Percentiles rank a stretch among this genome's conserved stretches.
Conservation (phyloP, 2,113 vertebrate genomes). For the Etia nguti region DNA sequence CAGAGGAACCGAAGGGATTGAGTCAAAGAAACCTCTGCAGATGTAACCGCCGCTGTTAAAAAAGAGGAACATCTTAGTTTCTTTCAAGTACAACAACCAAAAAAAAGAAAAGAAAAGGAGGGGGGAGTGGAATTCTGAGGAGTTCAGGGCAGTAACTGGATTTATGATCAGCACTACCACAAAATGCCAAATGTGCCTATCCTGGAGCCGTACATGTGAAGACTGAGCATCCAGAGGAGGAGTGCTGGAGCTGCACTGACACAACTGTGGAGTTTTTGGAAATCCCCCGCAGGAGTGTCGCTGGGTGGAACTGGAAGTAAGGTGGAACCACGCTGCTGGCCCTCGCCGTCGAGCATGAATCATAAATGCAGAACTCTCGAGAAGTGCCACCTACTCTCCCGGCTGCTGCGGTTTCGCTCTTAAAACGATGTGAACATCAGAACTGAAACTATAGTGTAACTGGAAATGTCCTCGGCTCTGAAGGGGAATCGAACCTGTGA, state of each 20-base stretch:
- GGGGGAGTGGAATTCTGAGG: neutral
- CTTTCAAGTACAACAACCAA: neutral
- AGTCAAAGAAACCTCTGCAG: neutral
- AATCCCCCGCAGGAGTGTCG: slow-evolving; percentile 7
- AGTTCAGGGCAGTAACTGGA: neutral
- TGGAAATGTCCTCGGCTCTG: slow-evolving; percentile 6
- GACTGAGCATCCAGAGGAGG: neutral
- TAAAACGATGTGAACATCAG: neutral
- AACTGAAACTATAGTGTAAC: neutral
- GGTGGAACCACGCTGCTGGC: neutral
- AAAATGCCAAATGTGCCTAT: neutral
- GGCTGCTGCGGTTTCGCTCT: neutral
- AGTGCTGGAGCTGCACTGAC: neutral
- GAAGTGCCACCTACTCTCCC: neutral
- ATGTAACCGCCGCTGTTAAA: neutral
- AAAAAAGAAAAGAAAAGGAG: neutral
- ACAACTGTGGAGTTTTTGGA: neutral
- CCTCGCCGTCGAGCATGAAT: neutral
- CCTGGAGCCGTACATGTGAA: neutral
- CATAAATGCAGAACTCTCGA: neutral
- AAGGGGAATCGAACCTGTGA: neutral
- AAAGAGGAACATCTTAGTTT: neutral
- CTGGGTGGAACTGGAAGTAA: slow-evolving; percentile 20
- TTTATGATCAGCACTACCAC: neutral
- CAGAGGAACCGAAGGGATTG: slow-evolving; percentile 6